Percentiles rank a stretch among this genome's conserved stretches.
Evolutionary conservation across 2,888 invertebrate genomes (phyloP).

Genomic region (Hyposoter didymator): DNA sequence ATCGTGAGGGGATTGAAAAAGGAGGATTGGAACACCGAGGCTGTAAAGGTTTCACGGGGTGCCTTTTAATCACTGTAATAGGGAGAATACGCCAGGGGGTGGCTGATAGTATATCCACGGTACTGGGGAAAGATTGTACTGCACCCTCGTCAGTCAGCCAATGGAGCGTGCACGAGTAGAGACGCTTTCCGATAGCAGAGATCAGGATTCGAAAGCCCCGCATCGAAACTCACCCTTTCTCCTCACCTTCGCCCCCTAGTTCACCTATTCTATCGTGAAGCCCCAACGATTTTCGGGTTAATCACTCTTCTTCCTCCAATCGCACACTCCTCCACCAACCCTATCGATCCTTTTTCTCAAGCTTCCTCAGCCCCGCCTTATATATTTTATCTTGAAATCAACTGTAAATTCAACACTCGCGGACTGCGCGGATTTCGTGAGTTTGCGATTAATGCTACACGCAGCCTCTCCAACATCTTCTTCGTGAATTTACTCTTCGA

Average conservation of each 20-base stretch:
- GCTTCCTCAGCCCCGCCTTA: slow-evolving; percentile 33
- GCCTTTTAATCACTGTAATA: slow-evolving; percentile 69
- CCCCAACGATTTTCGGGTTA: slow-evolving; percentile 74
- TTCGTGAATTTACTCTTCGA: slow-evolving; percentile 5
- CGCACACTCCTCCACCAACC: slow-evolving; percentile 52
- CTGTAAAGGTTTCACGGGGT: slow-evolving; percentile 59
- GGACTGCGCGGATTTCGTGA: slow-evolving; percentile 44
- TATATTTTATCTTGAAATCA: slow-evolving; percentile 64
- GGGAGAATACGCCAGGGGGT: slow-evolving; percentile 50
- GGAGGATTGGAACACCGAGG: slow-evolving; percentile 29
- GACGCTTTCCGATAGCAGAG: slow-evolving; percentile 69
- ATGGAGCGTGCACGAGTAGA: slow-evolving; percentile 72
- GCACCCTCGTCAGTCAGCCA: slow-evolving; percentile 73
- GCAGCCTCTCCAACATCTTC: slow-evolving; percentile 65
- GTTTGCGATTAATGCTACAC: slow-evolving; percentile 63
- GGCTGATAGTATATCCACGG: slow-evolving; percentile 46
- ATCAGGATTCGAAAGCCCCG: slow-evolving; percentile 66
- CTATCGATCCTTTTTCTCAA: slow-evolving; percentile 29
- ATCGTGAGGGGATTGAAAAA: slow-evolving; percentile 42
- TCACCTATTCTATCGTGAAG: slow-evolving; percentile 58
- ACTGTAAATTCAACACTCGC: slow-evolving; percentile 41
- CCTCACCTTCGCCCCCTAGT: slow-evolving; percentile 15
- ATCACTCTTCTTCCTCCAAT: slow-evolving; percentile 71
- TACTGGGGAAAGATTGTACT: slow-evolving; percentile 62
- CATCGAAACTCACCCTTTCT: slow-evolving; percentile 62